Evolutionary conservation across 1,140 invertebrate species (phyloP).

Genomic region (Calosoma granatense): DNA sequence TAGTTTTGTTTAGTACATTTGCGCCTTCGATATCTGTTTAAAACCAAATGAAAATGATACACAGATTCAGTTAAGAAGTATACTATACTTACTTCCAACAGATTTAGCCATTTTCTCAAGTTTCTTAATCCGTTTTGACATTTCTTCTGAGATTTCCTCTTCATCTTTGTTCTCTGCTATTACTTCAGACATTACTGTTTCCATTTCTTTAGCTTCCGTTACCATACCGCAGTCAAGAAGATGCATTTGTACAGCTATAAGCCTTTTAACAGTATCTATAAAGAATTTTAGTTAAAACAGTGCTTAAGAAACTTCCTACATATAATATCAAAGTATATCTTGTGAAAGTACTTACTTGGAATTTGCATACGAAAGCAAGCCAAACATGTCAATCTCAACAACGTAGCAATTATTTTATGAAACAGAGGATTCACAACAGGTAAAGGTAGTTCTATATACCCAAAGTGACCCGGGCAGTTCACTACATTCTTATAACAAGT

Average conservation of each 20-base stretch:
- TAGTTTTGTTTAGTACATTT: conserved; percentile 43
- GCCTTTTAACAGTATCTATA: conserved; percentile 47
- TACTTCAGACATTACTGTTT: conserved; percentile 35
- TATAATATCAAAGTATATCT: too few relatives aligned
- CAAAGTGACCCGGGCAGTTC: conserved; percentile 87
- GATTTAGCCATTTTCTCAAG: conserved; percentile 19
- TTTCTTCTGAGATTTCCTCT: conserved; percentile 24
- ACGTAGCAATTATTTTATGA: conserved; percentile 56
- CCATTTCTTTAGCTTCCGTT: conserved; percentile 56
- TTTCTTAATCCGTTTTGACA: conserved; percentile 10
- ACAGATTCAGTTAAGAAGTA: too few relatives aligned
- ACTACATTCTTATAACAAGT: conserved; percentile 66
- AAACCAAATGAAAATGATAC: too few relatives aligned
- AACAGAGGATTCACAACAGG: conserved; percentile 89
- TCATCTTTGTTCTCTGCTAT: conserved; percentile 25
- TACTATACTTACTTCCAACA: background rate
- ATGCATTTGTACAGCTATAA: conserved; percentile 63
- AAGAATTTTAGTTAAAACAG: conserved; percentile 16
- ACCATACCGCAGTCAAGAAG: conserved; percentile 66
- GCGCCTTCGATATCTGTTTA: conserved; percentile 9
- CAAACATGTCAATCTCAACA: conserved; percentile 60
- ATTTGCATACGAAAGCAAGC: conserved; percentile 61
- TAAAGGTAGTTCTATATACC: conserved; percentile 86
- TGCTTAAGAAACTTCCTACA: conserved; percentile 10
- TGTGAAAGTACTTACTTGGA: conserved; percentile 44